Base-by-base conservation (phyloP, 2,113 vertebrate species). In the Xyrauchen texanus region DNA sequence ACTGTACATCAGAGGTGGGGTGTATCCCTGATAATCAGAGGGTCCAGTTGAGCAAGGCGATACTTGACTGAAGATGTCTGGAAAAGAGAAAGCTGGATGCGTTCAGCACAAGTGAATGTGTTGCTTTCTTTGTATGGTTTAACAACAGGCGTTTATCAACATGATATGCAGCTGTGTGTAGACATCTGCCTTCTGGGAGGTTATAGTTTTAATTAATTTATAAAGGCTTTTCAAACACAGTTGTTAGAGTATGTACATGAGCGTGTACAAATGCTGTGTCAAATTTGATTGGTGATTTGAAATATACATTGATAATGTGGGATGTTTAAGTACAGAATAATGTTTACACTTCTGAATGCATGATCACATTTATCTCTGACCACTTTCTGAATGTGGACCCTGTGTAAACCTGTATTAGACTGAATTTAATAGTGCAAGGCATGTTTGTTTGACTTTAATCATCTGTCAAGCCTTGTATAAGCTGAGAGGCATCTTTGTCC, bases 1-100 rank as follows among this genome's bases (percentile, higher is more conserved):
- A 13, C 64, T 65, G 66, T 68, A 62, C 82, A 52, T 70, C 60
- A 66, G 67, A 45, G 68, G 58, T n/a, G 9, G 68, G 51, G 63
- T 72, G 15, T 10, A n/a, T 58, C 9, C 4, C 9, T 16, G 42
- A 53, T 77, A 80, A 80, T 77, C 58, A 69, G n/a, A 63, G 15
- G 77, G 6, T 60, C 58, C 15, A 4, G 53, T 73, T 63, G 45
- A 44, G 51, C 77, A 57, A 66, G 73, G 70, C 6, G 16, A 46
- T 51, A 12, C 47, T 68, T 53, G 52, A 53, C 51, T 58, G 13
- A 34, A 34, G 3, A n/a, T n/a, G n/a, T 34, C 21, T 15, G 7
- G 13, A 71, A 3, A 45, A 45, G 8, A 9, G 47, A 55, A 34
- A 34, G 21, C 21, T 34, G 21, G 21, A 34, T 34, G 21, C 3